Conservation (phyloP, 2,888 invertebrate species). For the Phyto melanocephala region DNA sequence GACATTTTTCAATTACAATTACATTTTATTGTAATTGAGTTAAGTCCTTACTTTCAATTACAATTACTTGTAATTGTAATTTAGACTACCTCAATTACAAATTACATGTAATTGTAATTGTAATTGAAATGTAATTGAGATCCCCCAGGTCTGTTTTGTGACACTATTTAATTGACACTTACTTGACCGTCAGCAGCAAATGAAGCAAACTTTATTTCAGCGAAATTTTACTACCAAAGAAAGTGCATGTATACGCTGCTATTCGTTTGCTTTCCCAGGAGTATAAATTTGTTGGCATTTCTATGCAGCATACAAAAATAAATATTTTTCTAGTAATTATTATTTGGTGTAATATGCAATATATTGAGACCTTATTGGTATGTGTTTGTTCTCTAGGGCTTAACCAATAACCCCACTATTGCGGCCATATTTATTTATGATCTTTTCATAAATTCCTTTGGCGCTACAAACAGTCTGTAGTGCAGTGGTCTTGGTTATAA, state of each 20-base stretch:
- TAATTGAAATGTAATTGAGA: no score
- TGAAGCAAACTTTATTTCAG: conserved; percentile 66
- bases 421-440: conserved; percentile 68
- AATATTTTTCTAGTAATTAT: background rate
- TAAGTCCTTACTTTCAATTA: no score
- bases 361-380: background rate
- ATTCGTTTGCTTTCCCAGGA: conserved; percentile 64
- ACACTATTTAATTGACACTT: conserved; percentile 67
- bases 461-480: conserved; percentile 66
- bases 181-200: conserved; percentile 65
- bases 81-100: no score
- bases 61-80: no score
- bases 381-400: conserved; percentile 46
- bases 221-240: conserved; percentile 66
- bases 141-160: no score
- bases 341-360: no score
- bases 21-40: no score
- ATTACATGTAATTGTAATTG: no score
- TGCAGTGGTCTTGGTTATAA: conserved; percentile 68
- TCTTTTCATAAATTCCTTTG: conserved; percentile 70
- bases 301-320: background rate
- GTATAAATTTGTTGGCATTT: conserved; percentile 64
- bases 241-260: conserved; percentile 64
- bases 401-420: conserved; percentile 62
- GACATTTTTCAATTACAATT: no score